Percentiles rank a stretch among this genome's conserved stretches.
These are phyloP conservation scores for Aurelia sp. DNA, from an alignment of 30 jellyfish, hydroid and myxozoan genomes.

Conservation along the genomic window DNA sequence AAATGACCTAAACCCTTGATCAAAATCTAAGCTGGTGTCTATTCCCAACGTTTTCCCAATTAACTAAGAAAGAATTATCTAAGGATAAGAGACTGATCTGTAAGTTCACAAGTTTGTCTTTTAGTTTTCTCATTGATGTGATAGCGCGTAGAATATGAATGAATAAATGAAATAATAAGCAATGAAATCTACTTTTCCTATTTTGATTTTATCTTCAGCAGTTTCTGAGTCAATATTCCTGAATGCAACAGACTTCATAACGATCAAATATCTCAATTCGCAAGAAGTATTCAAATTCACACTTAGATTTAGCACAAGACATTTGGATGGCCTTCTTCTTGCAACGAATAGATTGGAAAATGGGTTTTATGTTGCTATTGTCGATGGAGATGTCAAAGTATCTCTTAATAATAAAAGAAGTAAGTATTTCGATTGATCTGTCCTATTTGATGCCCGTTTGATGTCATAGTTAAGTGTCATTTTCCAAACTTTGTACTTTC, in stretches of 20 bases:
- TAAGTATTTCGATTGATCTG: neutral
- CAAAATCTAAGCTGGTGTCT: no score
- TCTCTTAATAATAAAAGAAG: slow-evolving; percentile 15
- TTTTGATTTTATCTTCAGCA: slow-evolving; percentile 1
- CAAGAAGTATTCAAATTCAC: neutral
- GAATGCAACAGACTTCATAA: slow-evolving; percentile 31
- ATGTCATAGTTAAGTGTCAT: no score
- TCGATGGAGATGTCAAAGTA: slow-evolving; percentile 19
- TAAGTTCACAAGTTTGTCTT: no score
- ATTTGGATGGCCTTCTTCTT: slow-evolving; percentile 28
- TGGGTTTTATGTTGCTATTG: slow-evolving; percentile 17
- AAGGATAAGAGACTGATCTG: no score
- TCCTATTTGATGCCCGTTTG: neutral
- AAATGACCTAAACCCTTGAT: no score
- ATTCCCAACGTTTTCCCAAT: no score
- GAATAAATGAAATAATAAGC: no score
- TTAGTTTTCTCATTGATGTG: no score
- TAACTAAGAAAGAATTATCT: no score
- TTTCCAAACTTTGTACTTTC: no score
- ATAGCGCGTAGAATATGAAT: no score
- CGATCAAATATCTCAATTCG: neutral
- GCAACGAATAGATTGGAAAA: slow-evolving; percentile 5
- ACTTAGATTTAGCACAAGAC: slow-evolving; percentile 26
- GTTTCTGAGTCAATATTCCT: slow-evolving; percentile 29
- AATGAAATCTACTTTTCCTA: neutral